Evolutionary conservation across 2,113 vertebrate genomes (phyloP), one percentile per base, ranked within the genome.

Genomic region (Solenodon paradoxus): DNA sequence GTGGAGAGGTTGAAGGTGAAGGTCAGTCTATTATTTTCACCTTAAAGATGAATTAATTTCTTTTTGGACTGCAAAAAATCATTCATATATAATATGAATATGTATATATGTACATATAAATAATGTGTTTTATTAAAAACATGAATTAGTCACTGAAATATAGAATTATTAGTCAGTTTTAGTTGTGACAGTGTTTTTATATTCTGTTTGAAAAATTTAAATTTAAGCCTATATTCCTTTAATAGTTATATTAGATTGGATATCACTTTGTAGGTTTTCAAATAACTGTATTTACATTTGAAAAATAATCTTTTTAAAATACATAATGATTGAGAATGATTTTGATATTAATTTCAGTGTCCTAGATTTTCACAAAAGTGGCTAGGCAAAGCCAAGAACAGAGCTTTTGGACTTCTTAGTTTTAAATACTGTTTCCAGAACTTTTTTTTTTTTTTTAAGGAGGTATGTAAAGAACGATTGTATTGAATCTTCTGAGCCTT

Each of bases 1-100:
- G 26, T 59, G 17, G 28, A 69, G 35, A 90, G 72, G 30, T 47
- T 95, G 57, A 90, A 80, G 30, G 40, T 95, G 55, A 82, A 90
- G 49, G 12, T 83, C 16, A 13, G 40, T 2, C 17, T 83, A 20
- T 28, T 53, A 57, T 86, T 90, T 97, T 83, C 26, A 55, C 22
- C 20, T 53, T 32, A 30, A 17, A 55, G 11, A 74, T 81, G n/a
- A 86, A 78, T 63, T 51, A 84, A 71, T 40, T 28, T 91, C 68
- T 83, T 66, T 68, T 3, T 15, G n/a, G 10, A 9, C 11, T 63
- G 9, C 5, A 75, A 86, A 86, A 20, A 28, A n/a, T n/a, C n/a
- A n/a, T n/a, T n/a, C n/a, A n/a, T n/a, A n/a, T n/a, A n/a, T n/a
- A n/a, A n/a, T n/a, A 63, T 42, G 74, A 51, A 72, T 32, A 69